Conservation (phyloP, 2,113 vertebrate genomes). For the Micronycteris hirsuta region DNA sequence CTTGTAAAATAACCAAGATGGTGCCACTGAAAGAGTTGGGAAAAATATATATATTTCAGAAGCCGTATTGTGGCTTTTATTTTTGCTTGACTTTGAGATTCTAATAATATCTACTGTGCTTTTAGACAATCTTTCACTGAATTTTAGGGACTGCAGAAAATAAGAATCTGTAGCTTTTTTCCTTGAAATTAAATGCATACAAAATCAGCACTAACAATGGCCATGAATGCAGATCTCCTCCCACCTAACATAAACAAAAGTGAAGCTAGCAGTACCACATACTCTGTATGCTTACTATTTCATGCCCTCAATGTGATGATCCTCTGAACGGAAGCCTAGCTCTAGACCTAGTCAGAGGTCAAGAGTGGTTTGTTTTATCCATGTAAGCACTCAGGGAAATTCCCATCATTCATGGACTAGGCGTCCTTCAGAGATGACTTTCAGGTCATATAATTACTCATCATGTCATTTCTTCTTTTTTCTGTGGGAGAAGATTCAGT, state of each 20-base stretch:
- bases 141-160: not conserved
- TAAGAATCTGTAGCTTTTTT: not conserved
- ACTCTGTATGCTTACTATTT: not conserved
- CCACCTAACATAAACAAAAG: not conserved
- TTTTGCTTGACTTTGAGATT: constrained; percentile 23
- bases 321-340: not conserved
- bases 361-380: not conserved
- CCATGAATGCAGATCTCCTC: not conserved
- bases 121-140: not conserved
- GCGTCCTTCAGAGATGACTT: not conserved
- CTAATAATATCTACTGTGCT: not conserved
- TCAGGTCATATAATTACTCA: not conserved
- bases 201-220: not conserved
- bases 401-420: not conserved
- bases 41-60: constrained; percentile 36
- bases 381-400: not conserved
- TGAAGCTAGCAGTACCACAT: not conserved
- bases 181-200: not conserved
- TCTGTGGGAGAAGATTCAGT: not conserved
- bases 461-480: not conserved
- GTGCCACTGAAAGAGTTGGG: not conserved
- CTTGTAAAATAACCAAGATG: constrained; percentile 30
- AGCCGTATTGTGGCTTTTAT: not conserved
- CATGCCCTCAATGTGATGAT: not conserved
- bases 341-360: not conserved